Percentiles rank a stretch among this genome's conserved stretches.
These are phyloP conservation scores for Digitonthophagus gazella DNA, from an alignment of 2,888 invertebrate species.

Conservation along the genomic window DNA sequence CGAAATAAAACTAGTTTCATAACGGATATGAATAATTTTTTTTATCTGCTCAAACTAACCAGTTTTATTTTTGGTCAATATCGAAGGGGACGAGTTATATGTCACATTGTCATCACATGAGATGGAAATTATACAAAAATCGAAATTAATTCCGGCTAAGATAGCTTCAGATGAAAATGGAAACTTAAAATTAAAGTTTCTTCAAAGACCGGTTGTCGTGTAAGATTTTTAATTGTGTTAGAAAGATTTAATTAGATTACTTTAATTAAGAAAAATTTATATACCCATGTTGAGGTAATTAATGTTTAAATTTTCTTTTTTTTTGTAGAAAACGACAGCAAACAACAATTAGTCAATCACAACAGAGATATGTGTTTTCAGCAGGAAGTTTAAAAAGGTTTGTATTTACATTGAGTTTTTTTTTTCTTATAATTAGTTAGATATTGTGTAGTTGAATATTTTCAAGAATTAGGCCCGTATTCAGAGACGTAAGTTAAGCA, in stretches of 20 bases:
- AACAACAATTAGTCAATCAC: slow-evolving; percentile 18
- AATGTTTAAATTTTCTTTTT: slow-evolving; percentile 3
- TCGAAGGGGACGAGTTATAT: not conserved
- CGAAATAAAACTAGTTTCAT: too few species aligned
- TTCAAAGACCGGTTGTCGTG: slow-evolving; percentile 39
- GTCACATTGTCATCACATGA: not conserved
- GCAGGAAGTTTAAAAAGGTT: not conserved
- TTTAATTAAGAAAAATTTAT: too few species aligned
- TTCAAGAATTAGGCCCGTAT: too few species aligned
- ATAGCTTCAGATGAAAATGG: slow-evolving; percentile 34
- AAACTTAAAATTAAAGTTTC: slow-evolving; percentile 32
- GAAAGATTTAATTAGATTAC: not conserved
- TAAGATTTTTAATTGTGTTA: slow-evolving; percentile 29
- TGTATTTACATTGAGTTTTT: too few species aligned
- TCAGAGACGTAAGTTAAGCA: too few species aligned
- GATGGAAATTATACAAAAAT: slow-evolving; percentile 32
- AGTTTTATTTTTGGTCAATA: too few species aligned
- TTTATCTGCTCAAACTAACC: too few species aligned
- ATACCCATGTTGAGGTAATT: too few species aligned
- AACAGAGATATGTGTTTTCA: not conserved
- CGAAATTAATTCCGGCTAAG: slow-evolving; percentile 40
- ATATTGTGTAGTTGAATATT: too few species aligned
- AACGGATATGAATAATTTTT: too few species aligned
- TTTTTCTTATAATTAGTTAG: too few species aligned
- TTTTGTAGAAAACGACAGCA: not conserved